phyloP scores from a whole-genome alignment of 1,140 invertebrate species.

The Eupristina koningsbergeri region DNA sequence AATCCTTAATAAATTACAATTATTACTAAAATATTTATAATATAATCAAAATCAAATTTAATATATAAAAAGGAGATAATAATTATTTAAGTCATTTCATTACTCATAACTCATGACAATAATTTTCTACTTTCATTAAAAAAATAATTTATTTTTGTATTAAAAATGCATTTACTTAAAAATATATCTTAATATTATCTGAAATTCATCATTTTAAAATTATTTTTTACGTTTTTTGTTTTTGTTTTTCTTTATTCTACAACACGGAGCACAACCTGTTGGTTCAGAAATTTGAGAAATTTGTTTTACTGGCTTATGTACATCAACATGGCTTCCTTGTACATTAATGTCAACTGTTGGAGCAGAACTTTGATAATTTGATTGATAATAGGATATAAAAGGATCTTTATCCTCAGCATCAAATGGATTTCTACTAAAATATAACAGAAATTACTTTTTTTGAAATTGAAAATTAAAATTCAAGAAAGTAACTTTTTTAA shows the following conservation, averaged over 20 bases:
- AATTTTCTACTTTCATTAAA: too few species aligned
- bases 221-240: constrained; percentile 52
- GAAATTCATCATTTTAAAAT: constrained; percentile 7
- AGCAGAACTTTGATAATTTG: neutral
- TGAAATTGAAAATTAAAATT: neutral
- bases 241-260: constrained; percentile 65
- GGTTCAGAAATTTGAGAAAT: constrained; percentile 20
- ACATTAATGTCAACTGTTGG: constrained; percentile 52
- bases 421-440: constrained; percentile 32
- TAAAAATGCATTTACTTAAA: neutral
- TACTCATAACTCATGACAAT: too few species aligned
- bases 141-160: neutral
- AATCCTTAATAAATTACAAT: too few species aligned
- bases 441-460: neutral
- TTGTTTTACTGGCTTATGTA: neutral
- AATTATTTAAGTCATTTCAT: too few species aligned
- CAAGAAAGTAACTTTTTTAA: neutral
- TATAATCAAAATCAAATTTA: too few species aligned
- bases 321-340: constrained; percentile 53
- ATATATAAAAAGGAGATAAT: too few species aligned
- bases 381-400: neutral
- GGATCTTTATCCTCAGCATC: constrained; percentile 23
- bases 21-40: too few species aligned
- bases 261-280: constrained; percentile 62
- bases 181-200: constrained; percentile 1